A percentile compares a stretch with the other conserved stretches of the same genome.
These are phyloP conservation scores for Telmatherina bonti DNA, from an alignment of 2,797 vertebrate species.

Conservation along the genomic window DNA sequence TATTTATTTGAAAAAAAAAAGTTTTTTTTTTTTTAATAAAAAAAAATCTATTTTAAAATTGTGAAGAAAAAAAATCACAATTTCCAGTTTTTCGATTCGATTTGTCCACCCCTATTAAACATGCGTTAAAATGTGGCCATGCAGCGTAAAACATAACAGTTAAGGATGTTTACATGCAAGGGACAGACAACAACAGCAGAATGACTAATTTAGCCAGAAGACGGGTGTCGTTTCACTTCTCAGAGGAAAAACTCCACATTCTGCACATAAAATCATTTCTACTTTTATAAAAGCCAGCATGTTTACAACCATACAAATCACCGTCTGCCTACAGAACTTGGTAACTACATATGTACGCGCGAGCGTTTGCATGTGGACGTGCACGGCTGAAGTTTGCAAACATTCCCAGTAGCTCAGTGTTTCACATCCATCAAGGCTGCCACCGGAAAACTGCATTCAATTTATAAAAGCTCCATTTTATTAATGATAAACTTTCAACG, in stretches of 20 bases:
- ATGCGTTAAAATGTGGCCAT: background rate
- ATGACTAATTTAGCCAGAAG: background rate
- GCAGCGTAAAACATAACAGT: too few relatives aligned
- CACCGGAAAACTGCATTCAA: slow-evolving; percentile 4
- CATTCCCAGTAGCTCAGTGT: background rate
- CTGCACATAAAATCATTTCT: background rate
- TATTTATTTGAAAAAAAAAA: too few relatives aligned
- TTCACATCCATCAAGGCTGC: background rate
- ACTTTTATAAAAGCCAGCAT: background rate
- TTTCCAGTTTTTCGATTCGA: too few relatives aligned
- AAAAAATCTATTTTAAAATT: too few relatives aligned
- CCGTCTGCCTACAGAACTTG: background rate
- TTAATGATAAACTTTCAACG: slow-evolving; percentile 5
- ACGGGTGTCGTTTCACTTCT: background rate
- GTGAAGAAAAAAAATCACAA: too few relatives aligned
- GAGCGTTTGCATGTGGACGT: background rate
- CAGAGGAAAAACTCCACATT: background rate
- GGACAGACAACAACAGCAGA: background rate
- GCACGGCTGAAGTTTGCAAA: background rate
- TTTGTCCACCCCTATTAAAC: too few relatives aligned
- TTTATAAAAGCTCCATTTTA: slow-evolving; percentile 3
- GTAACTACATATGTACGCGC: background rate
- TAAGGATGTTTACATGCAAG: background rate
- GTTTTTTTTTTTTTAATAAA: too few relatives aligned
- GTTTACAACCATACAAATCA: too few relatives aligned